Conservation (phyloP, 2,888 invertebrate species). For the Euphydryas editha region DNA sequence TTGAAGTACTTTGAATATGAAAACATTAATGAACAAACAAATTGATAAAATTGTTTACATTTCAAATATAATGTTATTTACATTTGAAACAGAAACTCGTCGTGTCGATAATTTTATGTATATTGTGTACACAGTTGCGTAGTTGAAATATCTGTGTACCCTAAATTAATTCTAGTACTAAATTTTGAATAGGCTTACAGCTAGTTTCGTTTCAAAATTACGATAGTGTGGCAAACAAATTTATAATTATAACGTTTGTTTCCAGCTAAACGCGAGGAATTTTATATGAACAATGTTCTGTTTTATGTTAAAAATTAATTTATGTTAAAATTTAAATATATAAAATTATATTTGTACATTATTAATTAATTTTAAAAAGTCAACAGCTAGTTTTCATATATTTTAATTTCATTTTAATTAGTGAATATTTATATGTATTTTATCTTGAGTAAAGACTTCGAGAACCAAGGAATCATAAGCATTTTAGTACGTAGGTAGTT, state of each 20-base stretch:
- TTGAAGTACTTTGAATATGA: constrained; percentile 16
- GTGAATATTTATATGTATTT: no score
- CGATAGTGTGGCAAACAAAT: neutral
- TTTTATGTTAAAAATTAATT: no score
- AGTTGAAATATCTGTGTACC: neutral
- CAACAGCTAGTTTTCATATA: no score
- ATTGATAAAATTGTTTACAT: constrained; percentile 8
- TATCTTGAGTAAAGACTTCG: no score
- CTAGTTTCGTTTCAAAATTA: constrained; percentile 9
- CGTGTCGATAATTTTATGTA: constrained; percentile 2
- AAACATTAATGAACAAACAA: constrained; percentile 7
- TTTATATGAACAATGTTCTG: neutral
- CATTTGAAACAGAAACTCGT: constrained; percentile 3
- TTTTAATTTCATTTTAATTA: no score
- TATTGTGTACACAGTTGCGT: constrained; percentile 1
- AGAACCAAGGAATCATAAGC: neutral
- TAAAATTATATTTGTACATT: no score
- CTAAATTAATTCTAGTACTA: constrained; percentile 13
- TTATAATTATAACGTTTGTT: constrained; percentile 4
- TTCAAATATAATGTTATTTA: constrained; percentile 10
- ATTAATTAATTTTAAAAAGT: no score
- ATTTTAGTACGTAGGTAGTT: neutral
- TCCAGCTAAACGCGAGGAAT: neutral
- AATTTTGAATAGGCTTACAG: constrained; percentile 15
- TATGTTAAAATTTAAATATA: no score